A percentile compares a stretch with the other conserved stretches of the same genome.
phyloP scores from a whole-genome alignment of 2,888 invertebrate genomes.

The Epinotia brunnichana region DNA sequence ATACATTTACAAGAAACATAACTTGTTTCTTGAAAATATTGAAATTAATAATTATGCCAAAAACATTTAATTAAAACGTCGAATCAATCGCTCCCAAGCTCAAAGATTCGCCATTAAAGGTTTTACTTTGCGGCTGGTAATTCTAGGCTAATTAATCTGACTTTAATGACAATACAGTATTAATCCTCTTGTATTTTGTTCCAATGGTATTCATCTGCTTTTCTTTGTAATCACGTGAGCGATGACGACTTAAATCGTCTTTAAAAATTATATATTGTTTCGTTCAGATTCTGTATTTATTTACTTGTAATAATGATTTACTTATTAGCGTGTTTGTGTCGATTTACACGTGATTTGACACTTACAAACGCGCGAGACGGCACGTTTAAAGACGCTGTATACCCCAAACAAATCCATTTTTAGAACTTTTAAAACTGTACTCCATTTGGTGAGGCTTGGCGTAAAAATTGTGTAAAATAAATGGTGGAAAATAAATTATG shows the following conservation, averaged over 20 bases:
- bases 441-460: too few species aligned
- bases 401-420: too few species aligned
- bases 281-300: too few species aligned
- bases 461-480: too few species aligned
- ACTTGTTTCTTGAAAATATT: not conserved
- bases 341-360: too few species aligned
- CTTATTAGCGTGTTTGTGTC: too few species aligned
- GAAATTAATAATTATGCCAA: not conserved
- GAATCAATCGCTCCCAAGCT: slow-evolving; percentile 25
- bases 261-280: too few species aligned
- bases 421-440: too few species aligned
- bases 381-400: too few species aligned
- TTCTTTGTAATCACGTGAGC: not conserved
- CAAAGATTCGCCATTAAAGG: slow-evolving; percentile 37
- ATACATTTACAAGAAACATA: not conserved
- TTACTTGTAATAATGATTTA: too few species aligned
- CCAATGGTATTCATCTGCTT: slow-evolving; percentile 13
- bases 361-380: too few species aligned
- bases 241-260: not conserved
- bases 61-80: slow-evolving; percentile 39
- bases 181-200: slow-evolving; percentile 1
- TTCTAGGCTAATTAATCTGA: slow-evolving; percentile 30
- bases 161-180: slow-evolving; percentile 20
- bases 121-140: slow-evolving; percentile 36
- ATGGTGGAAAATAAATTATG: too few species aligned